phyloP scores from a whole-genome alignment of 2,888 invertebrate species.

The Escarpia spicata region DNA sequence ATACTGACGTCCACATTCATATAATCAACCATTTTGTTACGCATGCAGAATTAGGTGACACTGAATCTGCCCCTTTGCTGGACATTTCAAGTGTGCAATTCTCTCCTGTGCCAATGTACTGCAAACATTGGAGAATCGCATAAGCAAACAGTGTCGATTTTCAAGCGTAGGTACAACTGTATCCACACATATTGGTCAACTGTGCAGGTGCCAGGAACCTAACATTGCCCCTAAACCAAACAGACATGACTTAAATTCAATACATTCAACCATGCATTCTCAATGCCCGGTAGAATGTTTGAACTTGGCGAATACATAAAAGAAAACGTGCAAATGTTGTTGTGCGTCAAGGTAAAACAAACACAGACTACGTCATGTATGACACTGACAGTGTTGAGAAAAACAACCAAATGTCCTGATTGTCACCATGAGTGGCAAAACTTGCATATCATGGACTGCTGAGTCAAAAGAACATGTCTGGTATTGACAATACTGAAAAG shows the following conservation, averaged over 20 bases:
- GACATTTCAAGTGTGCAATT: neutral
- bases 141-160: neutral
- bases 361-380: neutral
- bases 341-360: neutral
- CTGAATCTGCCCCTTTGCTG: neutral
- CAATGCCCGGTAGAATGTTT: neutral
- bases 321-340: neutral
- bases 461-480: neutral
- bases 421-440: neutral
- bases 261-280: neutral
- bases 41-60: neutral
- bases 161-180: neutral
- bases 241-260: neutral
- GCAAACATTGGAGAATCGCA: neutral
- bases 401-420: neutral
- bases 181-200: neutral
- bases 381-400: neutral
- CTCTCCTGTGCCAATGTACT: neutral
- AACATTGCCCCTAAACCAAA: neutral
- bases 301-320: neutral
- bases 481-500: neutral
- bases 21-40: neutral
- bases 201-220: neutral
- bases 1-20: neutral
- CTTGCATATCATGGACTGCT: neutral